Evolutionary conservation across 2,888 invertebrate genomes (phyloP), one percentile per base, ranked within the genome.

Genomic region (Nysson spinosus): DNA sequence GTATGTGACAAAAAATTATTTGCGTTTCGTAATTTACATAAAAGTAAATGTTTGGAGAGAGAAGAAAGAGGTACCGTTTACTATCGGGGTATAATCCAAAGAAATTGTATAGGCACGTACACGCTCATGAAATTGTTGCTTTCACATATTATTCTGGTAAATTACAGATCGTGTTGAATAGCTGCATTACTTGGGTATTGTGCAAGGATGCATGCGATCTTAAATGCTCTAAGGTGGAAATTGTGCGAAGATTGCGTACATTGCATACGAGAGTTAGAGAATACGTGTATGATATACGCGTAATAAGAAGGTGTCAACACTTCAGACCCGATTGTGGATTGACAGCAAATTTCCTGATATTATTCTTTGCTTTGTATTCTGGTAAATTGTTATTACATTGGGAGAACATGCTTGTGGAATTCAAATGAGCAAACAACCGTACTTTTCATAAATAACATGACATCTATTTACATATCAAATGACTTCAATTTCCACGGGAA

Each of bases 201-300:
- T 44, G 57, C 42, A 40, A 16, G 54, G 43, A 51, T 54, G 47
- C 56, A 47, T 57, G 42, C 60, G 54, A 56, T 72, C 65, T 69
- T 72, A 62, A 72, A 72, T 72, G 62, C 66, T 61, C 58, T 57
- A 60, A 72, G 69, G 60, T 72, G 54, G 69, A 72, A 72, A 72
- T 66, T 69, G 60, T 46, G 47, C 46, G 62, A 66, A 60, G 69
- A 69, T 72, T 69, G 66, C 68, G 60, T 61, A 52, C 46, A 57
- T 55, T 63, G 54, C 63, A 52, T 26, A 39, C 60, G 57, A 42
- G 57, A 44, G 57, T 63, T 44, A 20, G 54, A 67, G 54, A 63
- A 42, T 67, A 58, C 51, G 63, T 58, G 69, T 63, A 67, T 69
- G n/a, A n/a, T n/a, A n/a, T n/a, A n/a, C n/a, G 67, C 69, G 55